Conservation (phyloP, 2,888 invertebrate genomes). For the Rhingia campestris region DNA sequence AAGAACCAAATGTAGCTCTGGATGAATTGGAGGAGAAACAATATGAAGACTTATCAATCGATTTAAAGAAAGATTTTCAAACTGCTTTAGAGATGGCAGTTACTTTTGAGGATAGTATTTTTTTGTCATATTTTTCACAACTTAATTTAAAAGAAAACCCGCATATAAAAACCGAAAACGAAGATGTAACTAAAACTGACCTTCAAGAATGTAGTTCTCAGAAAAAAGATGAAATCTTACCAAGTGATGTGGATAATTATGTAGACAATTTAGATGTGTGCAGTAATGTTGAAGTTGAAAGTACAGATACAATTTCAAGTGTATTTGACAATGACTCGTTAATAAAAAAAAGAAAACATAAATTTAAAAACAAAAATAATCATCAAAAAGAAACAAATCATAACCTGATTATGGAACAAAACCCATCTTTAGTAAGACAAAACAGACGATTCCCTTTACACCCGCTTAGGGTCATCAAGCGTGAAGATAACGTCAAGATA, state of each 20-base stretch:
- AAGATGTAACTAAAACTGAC: conserved; percentile 16
- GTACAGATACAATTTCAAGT: conserved; percentile 78
- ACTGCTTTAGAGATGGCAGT: conserved; percentile 84
- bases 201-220: conserved; percentile 10
- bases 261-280: conserved; percentile 79
- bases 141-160: conserved; percentile 76
- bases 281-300: conserved; percentile 81
- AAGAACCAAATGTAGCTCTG: conserved; percentile 77
- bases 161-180: conserved; percentile 38
- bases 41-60: conserved; percentile 79
- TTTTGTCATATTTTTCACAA: conserved; percentile 33
- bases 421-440: conserved; percentile 83
- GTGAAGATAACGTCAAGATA: conserved; percentile 85
- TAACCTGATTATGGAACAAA: conserved; percentile 79
- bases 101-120: conserved; percentile 78
- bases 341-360: conserved; percentile 77
- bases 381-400: conserved; percentile 78
- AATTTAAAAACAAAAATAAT: conserved; percentile 77
- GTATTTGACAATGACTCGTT: conserved; percentile 77
- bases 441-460: conserved; percentile 86
- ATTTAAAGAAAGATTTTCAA: conserved; percentile 83
- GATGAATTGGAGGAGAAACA: conserved; percentile 79
- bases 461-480: conserved; percentile 83
- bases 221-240: conserved; percentile 12
- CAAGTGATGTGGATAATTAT: conserved; percentile 44